Evolutionary conservation across 2,113 vertebrate genomes (phyloP), one percentile per base, ranked within the genome.

Genomic region (Nothoprocta pentlandii): DNA sequence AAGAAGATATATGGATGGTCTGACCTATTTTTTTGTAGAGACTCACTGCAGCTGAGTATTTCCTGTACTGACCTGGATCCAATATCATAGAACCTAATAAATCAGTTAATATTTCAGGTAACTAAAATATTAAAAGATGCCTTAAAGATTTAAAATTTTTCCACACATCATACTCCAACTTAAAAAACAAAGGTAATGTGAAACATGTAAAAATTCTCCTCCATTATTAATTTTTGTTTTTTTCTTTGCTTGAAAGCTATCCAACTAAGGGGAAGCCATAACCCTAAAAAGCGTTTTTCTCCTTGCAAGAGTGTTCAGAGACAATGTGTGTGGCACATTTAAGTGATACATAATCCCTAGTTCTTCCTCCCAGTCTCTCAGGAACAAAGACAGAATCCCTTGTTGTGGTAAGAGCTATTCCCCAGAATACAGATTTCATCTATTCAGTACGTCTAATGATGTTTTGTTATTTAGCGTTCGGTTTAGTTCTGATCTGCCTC

Each of bases 81-180:
- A 95, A 94, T 96, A 96, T 92, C 87, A 77, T 92, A 95, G 85
- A 92, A 95, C 80, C 93, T 94, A 96, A 95, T 96, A 85, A 67
- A 96, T 95, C 91, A 96, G 79, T 94, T 97, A 95, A 90, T 91
- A 89, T 96, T 90, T 97, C 91, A 91, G 76, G 92, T 96, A 96
- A 97, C 85, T 95, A 84, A 96, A 95, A 95, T 95, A 95, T 92
- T 96, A 97, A 85, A 92, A 90, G 96, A 96, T 98, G 86, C 85
- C 95, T 81, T 97, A 87, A 96, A 96, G 86, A 94, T 93, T 92
- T 95, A 78, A 94, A 67, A 22, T 92, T 96, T 97, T 92, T 95
- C 85, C 94, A 91, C 76, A 89, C 64, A 91, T 90, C 83, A 94
- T 90, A 70, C 79, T 96, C 90, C 80, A 95, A 12, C 32, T 94